Percentiles rank a stretch among this genome's conserved stretches.
Conservation (phyloP, 2,888 invertebrate genomes). For the Baronia brevicornis region DNA sequence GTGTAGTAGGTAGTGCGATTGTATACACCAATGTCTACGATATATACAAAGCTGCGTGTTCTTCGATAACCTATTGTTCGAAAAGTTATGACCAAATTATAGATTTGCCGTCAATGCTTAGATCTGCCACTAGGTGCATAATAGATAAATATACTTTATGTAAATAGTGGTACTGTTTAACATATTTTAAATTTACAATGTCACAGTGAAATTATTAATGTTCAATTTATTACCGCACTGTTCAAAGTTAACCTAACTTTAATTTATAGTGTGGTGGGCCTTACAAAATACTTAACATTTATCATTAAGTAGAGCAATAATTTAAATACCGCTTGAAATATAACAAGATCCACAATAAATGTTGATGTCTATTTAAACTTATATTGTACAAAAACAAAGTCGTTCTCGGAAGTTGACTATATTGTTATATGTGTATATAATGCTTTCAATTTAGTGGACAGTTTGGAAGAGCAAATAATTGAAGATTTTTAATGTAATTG, state of each 20-base stretch:
- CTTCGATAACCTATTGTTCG: constrained; percentile 22
- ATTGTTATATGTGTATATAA: constrained; percentile 71
- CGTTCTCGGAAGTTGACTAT: constrained; percentile 32
- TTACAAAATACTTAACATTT: too few species aligned
- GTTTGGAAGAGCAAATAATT: constrained; percentile 37
- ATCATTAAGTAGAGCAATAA: constrained; percentile 20
- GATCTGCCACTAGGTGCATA: constrained; percentile 42
- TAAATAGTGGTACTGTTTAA: constrained; percentile 49
- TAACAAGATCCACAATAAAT: too few species aligned
- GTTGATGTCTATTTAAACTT: too few species aligned
- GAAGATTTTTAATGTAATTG: constrained; percentile 26
- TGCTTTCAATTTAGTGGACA: constrained; percentile 36
- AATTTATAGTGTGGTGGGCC: too few species aligned
- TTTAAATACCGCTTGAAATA: too few species aligned
- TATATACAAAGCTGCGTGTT: constrained; percentile 8
- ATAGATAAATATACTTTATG: constrained; percentile 30
- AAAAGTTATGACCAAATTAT: constrained; percentile 33
- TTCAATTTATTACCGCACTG: too few species aligned
- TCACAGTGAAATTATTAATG: too few species aligned
- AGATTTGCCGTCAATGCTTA: constrained; percentile 27
- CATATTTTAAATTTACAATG: too few species aligned
- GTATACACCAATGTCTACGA: constrained; percentile 10
- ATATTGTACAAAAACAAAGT: constrained; percentile 29
- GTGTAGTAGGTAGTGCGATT: constrained; percentile 10
- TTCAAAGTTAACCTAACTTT: too few species aligned